phyloP scores from a whole-genome alignment of 2,113 vertebrate genomes.

The Dolichallabes microphthalmus region DNA sequence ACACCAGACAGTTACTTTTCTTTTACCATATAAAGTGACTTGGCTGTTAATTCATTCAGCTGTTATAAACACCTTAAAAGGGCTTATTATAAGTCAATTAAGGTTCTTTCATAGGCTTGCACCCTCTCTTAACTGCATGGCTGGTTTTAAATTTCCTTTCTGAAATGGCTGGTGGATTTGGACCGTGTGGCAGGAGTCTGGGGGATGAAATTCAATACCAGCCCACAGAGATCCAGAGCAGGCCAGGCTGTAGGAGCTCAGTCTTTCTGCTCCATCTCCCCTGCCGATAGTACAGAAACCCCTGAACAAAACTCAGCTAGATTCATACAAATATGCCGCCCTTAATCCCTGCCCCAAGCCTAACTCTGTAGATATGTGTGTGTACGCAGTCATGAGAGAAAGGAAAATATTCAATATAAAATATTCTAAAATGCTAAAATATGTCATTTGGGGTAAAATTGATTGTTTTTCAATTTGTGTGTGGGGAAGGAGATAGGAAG shows the following conservation, averaged over 20 bases:
- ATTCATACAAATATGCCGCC: neutral
- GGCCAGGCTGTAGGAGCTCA: constrained; percentile 1
- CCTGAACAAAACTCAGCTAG: neutral
- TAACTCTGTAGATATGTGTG: neutral
- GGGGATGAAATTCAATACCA: constrained; percentile 55
- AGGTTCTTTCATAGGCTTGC: constrained; percentile 37
- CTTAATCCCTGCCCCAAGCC: neutral
- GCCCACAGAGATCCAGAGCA: constrained; percentile 26
- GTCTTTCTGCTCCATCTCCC: constrained; percentile 17
- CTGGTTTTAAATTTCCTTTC: constrained; percentile 52
- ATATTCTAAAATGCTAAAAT: neutral
- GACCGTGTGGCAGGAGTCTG: constrained; percentile 37
- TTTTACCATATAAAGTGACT: neutral
- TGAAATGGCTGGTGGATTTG: constrained; percentile 50
- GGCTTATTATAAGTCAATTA: constrained; percentile 60
- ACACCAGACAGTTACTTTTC: neutral
- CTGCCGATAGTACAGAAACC: neutral
- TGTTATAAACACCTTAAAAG: constrained; percentile 52
- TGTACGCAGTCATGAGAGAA: neutral
- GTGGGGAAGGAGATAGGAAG: neutral
- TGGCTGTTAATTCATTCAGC: neutral
- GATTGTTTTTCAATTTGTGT: too few species aligned
- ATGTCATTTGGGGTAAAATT: neutral
- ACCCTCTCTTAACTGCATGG: constrained; percentile 38
- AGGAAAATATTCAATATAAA: neutral